Evolutionary conservation across 2,113 vertebrate genomes (phyloP).

Genomic region (Oplegnathus fasciatus): DNA sequence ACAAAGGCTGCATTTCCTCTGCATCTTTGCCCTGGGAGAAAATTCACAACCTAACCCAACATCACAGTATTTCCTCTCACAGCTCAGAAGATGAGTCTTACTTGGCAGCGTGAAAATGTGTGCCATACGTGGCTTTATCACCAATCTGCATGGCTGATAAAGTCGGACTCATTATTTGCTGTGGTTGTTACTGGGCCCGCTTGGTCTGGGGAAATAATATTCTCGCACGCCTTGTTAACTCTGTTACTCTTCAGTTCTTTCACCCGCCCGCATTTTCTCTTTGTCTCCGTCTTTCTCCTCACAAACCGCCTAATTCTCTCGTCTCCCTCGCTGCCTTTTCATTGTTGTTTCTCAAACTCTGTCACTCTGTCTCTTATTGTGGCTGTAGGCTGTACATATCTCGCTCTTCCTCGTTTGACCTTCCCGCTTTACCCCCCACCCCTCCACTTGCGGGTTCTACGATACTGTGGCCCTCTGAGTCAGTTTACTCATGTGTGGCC

Average conservation of each 20-base stretch:
- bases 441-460: background rate
- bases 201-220: conserved; percentile 60
- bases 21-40: conserved; percentile 2
- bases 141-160: conserved; percentile 62
- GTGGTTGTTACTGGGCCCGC: conserved; percentile 49
- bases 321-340: conserved; percentile 12
- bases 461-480: background rate
- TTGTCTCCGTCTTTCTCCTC: conserved; percentile 31
- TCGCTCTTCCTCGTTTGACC: conserved; percentile 46
- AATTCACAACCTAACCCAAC: background rate
- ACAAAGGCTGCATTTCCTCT: background rate
- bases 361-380: conserved; percentile 10
- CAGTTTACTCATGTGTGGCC: conserved; percentile 57
- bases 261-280: conserved; percentile 21
- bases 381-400: conserved; percentile 17
- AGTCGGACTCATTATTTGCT: conserved; percentile 64
- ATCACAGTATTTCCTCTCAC: background rate
- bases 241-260: conserved; percentile 37
- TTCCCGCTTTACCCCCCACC: background rate
- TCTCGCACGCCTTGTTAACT: conserved; percentile 60
- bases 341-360: conserved; percentile 21
- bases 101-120: conserved; percentile 24
- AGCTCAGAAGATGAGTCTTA: conserved; percentile 22
- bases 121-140: conserved; percentile 35
- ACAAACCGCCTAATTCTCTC: conserved; percentile 14